phyloP scores from a whole-genome alignment of 2,113 vertebrate genomes.

The Solea senegalensis region DNA sequence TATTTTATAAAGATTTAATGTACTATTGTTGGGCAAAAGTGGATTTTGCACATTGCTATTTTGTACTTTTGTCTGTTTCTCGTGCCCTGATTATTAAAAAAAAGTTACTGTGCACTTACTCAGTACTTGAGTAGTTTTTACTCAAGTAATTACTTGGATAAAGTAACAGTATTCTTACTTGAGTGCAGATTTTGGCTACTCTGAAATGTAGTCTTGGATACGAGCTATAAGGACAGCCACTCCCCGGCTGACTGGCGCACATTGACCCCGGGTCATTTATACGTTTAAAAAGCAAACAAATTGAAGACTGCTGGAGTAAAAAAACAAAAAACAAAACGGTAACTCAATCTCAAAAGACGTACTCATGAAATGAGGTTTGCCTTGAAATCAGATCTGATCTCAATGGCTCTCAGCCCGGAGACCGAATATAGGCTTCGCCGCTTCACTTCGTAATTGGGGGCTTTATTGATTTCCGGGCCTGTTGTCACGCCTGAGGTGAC shows the following conservation, averaged over 20 bases:
- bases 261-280: conserved; percentile 23
- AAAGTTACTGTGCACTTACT: no score
- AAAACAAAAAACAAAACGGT: conserved; percentile 51
- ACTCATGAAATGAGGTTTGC: conserved; percentile 41
- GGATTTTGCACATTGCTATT: no score
- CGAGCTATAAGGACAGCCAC: no score
- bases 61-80: no score
- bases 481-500: conserved; percentile 80
- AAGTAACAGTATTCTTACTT: no score
- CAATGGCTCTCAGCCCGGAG: conserved; percentile 41
- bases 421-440: conserved; percentile 55
- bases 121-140: no score
- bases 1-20: no score
- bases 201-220: no score
- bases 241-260: not conserved
- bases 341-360: conserved; percentile 54
- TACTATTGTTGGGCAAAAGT: no score
- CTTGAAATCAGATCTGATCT: conserved; percentile 64
- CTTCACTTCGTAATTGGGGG: conserved; percentile 71
- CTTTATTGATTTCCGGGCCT: conserved; percentile 79
- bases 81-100: no score
- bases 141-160: no score
- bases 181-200: no score
- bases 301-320: conserved; percentile 40
- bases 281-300: conserved; percentile 40